A percentile compares a stretch with the other conserved stretches of the same genome.
These are phyloP conservation scores for Gandaritis pyraliata DNA, from an alignment of 2,888 invertebrate genomes.

Conservation along the genomic window DNA sequence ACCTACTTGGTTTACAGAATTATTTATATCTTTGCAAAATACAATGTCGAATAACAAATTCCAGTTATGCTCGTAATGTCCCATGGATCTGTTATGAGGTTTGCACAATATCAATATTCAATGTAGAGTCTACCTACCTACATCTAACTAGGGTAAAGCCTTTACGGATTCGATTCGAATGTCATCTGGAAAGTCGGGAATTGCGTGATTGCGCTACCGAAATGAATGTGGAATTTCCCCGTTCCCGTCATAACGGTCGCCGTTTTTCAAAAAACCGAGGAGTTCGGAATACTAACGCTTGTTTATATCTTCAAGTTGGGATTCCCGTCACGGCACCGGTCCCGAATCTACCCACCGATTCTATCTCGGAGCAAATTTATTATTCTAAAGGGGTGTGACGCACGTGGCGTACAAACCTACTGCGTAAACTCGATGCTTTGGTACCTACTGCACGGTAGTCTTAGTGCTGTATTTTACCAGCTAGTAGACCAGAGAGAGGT, in stretches of 20 bases:
- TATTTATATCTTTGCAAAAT: too few species aligned
- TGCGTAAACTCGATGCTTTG: slow-evolving; percentile 11
- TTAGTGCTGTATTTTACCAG: neutral
- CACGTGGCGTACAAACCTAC: slow-evolving; percentile 18
- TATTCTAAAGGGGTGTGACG: slow-evolving; percentile 45
- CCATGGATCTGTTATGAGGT: too few species aligned
- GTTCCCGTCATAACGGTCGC: neutral
- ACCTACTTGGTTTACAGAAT: too few species aligned
- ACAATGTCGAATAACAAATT: too few species aligned
- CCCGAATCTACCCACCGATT: slow-evolving; percentile 50
- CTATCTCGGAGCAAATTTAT: slow-evolving; percentile 42
- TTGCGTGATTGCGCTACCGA: too few species aligned
- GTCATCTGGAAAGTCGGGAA: too few species aligned
- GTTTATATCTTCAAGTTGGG: slow-evolving; percentile 22
- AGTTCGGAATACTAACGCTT: slow-evolving; percentile 11
- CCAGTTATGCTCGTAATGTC: too few species aligned
- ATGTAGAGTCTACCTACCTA: too few species aligned
- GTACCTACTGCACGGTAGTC: neutral
- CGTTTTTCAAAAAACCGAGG: neutral
- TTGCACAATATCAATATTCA: too few species aligned
- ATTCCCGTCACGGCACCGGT: slow-evolving; percentile 48
- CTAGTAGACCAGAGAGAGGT: neutral
- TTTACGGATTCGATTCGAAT: too few species aligned
- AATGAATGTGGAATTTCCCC: neutral
- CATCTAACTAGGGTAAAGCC: too few species aligned